Base-by-base conservation (phyloP, 2,113 vertebrate genomes). In the Echinops telfairi region DNA sequence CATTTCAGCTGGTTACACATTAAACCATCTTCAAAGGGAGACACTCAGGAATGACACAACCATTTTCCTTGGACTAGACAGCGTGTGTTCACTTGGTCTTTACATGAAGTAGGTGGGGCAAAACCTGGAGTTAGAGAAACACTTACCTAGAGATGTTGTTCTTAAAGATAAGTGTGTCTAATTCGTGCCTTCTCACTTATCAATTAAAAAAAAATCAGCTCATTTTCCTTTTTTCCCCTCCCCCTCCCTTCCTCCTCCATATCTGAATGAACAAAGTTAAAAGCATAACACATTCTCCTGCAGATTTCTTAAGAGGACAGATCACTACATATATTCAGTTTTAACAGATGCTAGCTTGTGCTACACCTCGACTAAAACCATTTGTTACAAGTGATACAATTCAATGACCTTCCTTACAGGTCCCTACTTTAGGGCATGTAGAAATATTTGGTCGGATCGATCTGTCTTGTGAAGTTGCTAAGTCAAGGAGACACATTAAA, bases 1-100 rank as follows among this genome's bases (percentile, higher is more conserved):
- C 40, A 83, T 81, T 90, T 83, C n/a, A 31, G 29, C 62, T 71
- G 57, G 66, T 96, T 94, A 77, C 33, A 12, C 36, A 83, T 93
- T 91, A 96, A 53, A 86, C 40, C 8, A 23, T 20, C 5, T 81
- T 89, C 60, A 71, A 73, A 81, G 73, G 1, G 2, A 91, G 84
- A 75, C 7, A 10, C 20, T 83, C 71, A 12, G 27, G 38, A 23
- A 40, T 70, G 25, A 6, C 33, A 58, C 36, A 36, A 57, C 23
- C 14, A 53, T 15, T n/a, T 25, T 62, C 2, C 20, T 23, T 33
- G 64, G 25, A 0, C 83, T 11, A 73, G 57, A 57, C 57, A 23
- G 15, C 17, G 19, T 17, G 11, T 17, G 4, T 17, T 31, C 47
- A 6, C 40, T 86, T 78, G 68, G 14, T 57, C 40, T 83, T 36